These are phyloP conservation scores for Thripadectes ignobilis DNA, from an alignment of 2,797 vertebrate species.

Conservation along the genomic window DNA sequence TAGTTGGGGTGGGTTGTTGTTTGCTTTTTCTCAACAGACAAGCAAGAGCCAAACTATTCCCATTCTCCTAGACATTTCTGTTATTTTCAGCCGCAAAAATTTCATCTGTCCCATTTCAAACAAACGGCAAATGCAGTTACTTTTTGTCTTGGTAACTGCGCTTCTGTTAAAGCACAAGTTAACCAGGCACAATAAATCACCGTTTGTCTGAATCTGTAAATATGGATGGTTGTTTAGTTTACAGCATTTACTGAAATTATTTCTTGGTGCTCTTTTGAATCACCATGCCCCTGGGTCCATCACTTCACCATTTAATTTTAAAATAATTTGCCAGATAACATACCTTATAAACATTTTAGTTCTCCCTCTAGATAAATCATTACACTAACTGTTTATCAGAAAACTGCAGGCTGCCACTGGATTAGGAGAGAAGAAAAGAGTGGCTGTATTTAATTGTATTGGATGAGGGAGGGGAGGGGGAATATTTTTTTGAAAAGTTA, in stretches of 20 bases:
- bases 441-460: neutral
- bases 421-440: neutral
- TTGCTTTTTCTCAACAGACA: neutral
- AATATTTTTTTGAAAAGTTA: neutral
- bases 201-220: conserved; percentile 14
- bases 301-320: conserved; percentile 8
- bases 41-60: neutral
- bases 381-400: conserved; percentile 40
- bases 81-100: neutral
- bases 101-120: neutral
- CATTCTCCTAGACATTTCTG: neutral
- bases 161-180: neutral
- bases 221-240: neutral
- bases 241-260: conserved; percentile 1
- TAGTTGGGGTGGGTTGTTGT: too few relatives aligned
- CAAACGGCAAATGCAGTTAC: neutral
- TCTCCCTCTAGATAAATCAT: conserved; percentile 42
- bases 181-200: neutral
- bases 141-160: neutral
- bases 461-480: neutral
- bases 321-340: conserved; percentile 47
- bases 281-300: neutral
- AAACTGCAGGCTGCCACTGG: neutral
- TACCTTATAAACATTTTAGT: neutral
- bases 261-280: neutral